Conservation (phyloP, 2,113 vertebrate genomes). For the Odontophorus gujanensis region DNA sequence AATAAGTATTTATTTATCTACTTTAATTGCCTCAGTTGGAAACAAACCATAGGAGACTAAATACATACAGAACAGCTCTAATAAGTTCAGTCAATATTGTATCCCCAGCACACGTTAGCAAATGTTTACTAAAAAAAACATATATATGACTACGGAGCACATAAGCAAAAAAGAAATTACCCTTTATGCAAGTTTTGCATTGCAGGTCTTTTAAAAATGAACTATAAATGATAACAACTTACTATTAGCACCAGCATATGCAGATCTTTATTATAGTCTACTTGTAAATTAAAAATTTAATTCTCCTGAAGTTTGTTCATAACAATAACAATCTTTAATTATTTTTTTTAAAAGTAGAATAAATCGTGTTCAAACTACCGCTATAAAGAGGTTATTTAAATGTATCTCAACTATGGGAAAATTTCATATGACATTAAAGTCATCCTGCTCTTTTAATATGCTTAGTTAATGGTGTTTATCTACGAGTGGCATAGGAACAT, state of each 20-base stretch:
- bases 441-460: background rate
- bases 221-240: background rate
- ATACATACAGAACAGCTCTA: background rate
- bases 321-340: background rate
- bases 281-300: background rate
- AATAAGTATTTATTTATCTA: background rate
- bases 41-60: background rate
- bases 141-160: background rate
- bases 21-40: background rate
- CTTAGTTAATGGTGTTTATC: background rate
- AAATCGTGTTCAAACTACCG: background rate
- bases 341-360: background rate
- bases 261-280: background rate
- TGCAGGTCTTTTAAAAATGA: background rate
- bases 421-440: background rate
- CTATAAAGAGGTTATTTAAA: background rate
- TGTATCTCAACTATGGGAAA: background rate
- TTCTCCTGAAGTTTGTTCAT: background rate
- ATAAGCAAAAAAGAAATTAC: background rate
- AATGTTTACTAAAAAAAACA: background rate
- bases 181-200: background rate
- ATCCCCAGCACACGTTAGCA: background rate
- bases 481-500: fast-evolving
- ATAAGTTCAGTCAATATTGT: background rate
- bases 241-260: background rate